Percentiles rank a stretch among this genome's conserved stretches.
Conservation (phyloP, 2,797 vertebrate genomes). For the Cirrhinus mrigala region DNA sequence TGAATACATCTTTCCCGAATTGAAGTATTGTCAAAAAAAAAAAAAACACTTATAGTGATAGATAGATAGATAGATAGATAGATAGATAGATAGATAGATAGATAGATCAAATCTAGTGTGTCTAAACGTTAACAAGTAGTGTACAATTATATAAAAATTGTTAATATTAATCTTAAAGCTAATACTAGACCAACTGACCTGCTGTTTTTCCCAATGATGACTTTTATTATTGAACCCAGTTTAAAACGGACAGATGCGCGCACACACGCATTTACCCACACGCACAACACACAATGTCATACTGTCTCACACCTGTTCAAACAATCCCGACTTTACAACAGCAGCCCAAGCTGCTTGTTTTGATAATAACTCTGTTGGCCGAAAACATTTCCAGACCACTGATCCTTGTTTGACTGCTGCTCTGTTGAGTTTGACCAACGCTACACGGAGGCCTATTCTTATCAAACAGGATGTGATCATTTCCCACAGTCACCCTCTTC, state of each 20-base stretch:
- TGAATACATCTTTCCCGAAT: too few species aligned
- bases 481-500: conserved; percentile 66
- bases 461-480: conserved; percentile 80
- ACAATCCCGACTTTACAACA: conserved; percentile 76
- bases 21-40: neutral
- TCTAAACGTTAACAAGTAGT: neutral
- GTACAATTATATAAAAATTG: neutral
- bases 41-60: neutral
- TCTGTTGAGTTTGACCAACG: conserved; percentile 66
- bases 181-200: neutral
- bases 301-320: conserved; percentile 84
- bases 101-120: too few species aligned
- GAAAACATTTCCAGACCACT: conserved; percentile 77
- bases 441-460: conserved; percentile 75
- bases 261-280: conserved; percentile 72
- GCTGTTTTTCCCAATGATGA: neutral
- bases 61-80: conserved; percentile 9
- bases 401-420: conserved; percentile 70
- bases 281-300: conserved; percentile 60
- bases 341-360: conserved; percentile 74
- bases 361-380: conserved; percentile 75
- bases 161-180: neutral
- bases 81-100: neutral
- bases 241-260: neutral
- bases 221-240: conserved; percentile 5